phyloP scores from a whole-genome alignment of 2,888 invertebrate genomes.

The Meteorus cinctellus region DNA sequence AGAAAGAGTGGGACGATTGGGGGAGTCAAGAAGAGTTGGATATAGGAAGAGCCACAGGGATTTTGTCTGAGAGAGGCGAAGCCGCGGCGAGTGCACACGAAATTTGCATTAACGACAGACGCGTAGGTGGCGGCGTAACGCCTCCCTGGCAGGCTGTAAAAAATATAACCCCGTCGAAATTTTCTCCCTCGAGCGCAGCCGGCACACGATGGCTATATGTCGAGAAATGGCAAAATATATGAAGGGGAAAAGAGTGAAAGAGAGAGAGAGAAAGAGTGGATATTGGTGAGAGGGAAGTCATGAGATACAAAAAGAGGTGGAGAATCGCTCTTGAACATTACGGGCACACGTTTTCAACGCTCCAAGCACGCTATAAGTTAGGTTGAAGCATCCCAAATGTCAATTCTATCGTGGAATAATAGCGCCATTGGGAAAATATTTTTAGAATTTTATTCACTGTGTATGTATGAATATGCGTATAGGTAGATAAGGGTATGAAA shows the following conservation, averaged over 20 bases:
- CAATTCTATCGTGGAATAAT: slow-evolving; percentile 32
- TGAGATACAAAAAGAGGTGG: slow-evolving; percentile 12
- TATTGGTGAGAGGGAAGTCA: neutral
- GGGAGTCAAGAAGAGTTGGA: neutral
- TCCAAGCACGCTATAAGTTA: slow-evolving; percentile 30
- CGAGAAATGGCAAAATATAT: neutral
- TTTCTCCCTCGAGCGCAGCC: slow-evolving; percentile 27
- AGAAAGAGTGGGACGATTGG: slow-evolving; percentile 1
- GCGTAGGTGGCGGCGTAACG: slow-evolving; percentile 56
- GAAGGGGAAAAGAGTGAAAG: neutral
- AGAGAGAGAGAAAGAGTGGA: neutral
- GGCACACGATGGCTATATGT: slow-evolving; percentile 12
- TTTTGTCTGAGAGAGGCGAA: slow-evolving; percentile 41
- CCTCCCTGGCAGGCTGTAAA: slow-evolving; percentile 50
- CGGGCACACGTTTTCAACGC: slow-evolving; percentile 22
- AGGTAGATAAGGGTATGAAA: neutral
- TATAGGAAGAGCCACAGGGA: slow-evolving; percentile 38
- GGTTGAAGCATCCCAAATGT: slow-evolving; percentile 30
- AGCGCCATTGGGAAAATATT: slow-evolving; percentile 28
- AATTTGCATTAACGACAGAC: slow-evolving; percentile 56
- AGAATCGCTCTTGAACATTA: slow-evolving; percentile 10
- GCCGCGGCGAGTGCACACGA: slow-evolving; percentile 35
- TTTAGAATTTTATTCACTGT: no score
- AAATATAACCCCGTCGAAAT: slow-evolving; percentile 42
- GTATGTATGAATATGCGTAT: neutral